Percentiles rank a stretch among this genome's conserved stretches.
Conservation (phyloP, 2,113 vertebrate genomes). For the Nettapus auritus region DNA sequence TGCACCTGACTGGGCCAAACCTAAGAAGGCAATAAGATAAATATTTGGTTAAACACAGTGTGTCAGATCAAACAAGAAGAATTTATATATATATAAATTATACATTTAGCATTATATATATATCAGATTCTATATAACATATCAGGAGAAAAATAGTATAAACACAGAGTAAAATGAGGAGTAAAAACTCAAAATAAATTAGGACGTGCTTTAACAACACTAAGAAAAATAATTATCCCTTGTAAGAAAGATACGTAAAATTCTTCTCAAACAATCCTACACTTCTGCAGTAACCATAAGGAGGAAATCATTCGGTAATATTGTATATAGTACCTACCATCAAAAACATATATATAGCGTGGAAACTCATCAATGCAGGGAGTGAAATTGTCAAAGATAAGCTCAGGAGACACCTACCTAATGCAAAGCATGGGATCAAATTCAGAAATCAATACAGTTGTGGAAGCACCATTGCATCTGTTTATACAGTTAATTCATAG, state of each 20-base stretch:
- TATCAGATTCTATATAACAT: background rate
- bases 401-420: background rate
- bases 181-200: background rate
- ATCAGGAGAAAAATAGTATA: background rate
- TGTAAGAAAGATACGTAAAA: background rate
- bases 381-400: background rate
- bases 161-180: background rate
- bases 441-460: background rate
- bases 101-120: background rate
- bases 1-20: constrained; percentile 76
- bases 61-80: background rate
- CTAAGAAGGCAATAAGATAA: constrained; percentile 27
- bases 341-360: background rate
- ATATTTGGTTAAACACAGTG: background rate
- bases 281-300: background rate
- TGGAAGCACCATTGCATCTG: background rate
- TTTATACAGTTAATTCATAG: background rate
- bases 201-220: background rate
- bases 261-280: background rate
- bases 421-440: background rate
- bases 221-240: background rate
- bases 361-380: background rate
- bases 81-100: background rate
- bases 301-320: background rate
- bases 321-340: background rate